phyloP scores from a whole-genome alignment of 2,113 vertebrate genomes.

The Acanthisitta chloris region DNA sequence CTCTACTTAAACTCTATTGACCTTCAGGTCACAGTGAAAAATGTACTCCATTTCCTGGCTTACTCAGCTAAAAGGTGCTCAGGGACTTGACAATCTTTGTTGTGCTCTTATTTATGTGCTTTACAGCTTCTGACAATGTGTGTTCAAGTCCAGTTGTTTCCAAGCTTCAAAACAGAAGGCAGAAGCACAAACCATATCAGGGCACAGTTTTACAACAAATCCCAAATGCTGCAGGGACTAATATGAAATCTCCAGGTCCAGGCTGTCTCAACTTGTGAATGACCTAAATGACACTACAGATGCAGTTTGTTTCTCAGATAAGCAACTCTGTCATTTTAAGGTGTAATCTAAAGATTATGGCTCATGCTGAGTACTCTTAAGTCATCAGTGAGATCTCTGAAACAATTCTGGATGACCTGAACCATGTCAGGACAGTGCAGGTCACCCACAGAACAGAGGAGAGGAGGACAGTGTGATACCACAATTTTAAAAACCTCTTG shows the following conservation, averaged over 20 bases:
- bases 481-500: accelerated
- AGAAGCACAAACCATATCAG: neutral
- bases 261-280: neutral
- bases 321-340: neutral
- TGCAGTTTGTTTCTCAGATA: accelerated
- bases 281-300: neutral
- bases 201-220: neutral
- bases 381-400: neutral
- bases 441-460: neutral
- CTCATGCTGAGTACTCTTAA: neutral
- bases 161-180: neutral
- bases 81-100: neutral
- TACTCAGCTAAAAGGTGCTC: neutral
- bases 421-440: neutral
- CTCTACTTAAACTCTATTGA: neutral
- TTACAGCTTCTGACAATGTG: neutral
- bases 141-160: neutral
- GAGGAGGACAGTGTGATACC: neutral
- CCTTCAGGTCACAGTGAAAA: neutral
- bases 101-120: neutral
- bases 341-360: neutral
- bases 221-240: neutral
- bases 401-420: neutral
- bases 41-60: neutral
- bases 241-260: neutral